Percentiles rank a stretch among this genome's conserved stretches.
phyloP scores from a whole-genome alignment of 2,113 vertebrate species.

The Tretioscincus oriximinensis region DNA sequence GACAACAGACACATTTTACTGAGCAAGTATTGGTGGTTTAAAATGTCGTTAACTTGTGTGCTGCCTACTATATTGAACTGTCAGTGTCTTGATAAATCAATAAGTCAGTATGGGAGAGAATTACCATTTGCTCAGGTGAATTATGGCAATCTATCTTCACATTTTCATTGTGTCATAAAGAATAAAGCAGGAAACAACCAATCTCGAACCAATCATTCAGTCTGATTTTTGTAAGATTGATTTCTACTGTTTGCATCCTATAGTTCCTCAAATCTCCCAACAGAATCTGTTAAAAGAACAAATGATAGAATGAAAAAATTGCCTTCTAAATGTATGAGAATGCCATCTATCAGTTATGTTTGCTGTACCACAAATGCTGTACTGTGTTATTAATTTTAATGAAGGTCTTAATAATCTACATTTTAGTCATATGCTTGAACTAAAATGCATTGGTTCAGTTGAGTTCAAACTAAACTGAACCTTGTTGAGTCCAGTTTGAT shows the following conservation, averaged over 20 bases:
- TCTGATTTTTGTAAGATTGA: background rate
- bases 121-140: background rate
- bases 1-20: accelerated
- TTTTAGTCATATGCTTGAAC: no score
- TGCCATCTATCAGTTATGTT: no score
- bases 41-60: accelerated
- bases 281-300: background rate
- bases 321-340: background rate
- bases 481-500: no score
- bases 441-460: no score
- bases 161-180: background rate
- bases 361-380: no score
- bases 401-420: no score
- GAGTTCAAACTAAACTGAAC: no score
- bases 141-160: conserved; percentile 26
- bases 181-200: background rate
- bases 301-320: background rate
- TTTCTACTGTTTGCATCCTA: background rate
- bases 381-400: no score
- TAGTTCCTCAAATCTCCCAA: background rate
- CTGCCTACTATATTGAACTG: background rate
- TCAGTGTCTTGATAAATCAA: conserved; percentile 16
- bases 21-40: background rate
- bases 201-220: background rate
- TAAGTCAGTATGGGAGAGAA: background rate